These are phyloP conservation scores for Orthosia incerta DNA, from an alignment of 2,888 invertebrate species.

Conservation along the genomic window DNA sequence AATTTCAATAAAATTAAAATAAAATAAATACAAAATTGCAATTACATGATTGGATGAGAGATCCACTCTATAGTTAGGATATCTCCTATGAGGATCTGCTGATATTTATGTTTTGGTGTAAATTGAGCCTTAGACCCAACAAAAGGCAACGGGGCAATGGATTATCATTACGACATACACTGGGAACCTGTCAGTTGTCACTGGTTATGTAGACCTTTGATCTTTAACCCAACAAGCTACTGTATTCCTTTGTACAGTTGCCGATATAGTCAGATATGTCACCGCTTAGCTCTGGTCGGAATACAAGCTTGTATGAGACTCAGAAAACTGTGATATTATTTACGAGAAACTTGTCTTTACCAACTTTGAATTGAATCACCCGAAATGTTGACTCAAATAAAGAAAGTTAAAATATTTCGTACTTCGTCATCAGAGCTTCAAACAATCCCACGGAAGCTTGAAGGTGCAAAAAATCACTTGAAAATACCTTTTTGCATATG, in stretches of 20 bases:
- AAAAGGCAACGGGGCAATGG: conserved; percentile 5
- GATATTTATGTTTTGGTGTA: not conserved
- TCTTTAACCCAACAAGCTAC: conserved; percentile 24
- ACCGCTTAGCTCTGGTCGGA: not conserved
- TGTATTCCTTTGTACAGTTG: conserved; percentile 17
- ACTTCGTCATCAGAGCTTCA: conserved; percentile 21
- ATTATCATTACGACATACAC: conserved; percentile 27
- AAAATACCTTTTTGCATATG: conserved; percentile 22
- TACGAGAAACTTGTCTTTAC: conserved; percentile 4
- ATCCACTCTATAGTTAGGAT: too few species aligned
- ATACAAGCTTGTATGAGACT: not conserved
- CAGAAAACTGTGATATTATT: conserved; percentile 14
- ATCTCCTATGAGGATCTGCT: too few species aligned
- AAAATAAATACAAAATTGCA: too few species aligned
- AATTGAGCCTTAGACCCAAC: conserved; percentile 15
- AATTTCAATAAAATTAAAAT: too few species aligned
- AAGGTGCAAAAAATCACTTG: not conserved
- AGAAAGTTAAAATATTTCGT: conserved; percentile 30
- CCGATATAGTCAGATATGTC: conserved; percentile 6
- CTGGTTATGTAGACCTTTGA: conserved; percentile 33
- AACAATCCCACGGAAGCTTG: conserved; percentile 28
- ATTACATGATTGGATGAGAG: too few species aligned
- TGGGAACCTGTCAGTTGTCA: conserved; percentile 43
- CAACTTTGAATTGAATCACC: conserved; percentile 9
- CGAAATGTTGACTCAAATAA: conserved; percentile 27